Base-by-base conservation (phyloP, 2,797 vertebrate species). In the Australoheros facetus region DNA sequence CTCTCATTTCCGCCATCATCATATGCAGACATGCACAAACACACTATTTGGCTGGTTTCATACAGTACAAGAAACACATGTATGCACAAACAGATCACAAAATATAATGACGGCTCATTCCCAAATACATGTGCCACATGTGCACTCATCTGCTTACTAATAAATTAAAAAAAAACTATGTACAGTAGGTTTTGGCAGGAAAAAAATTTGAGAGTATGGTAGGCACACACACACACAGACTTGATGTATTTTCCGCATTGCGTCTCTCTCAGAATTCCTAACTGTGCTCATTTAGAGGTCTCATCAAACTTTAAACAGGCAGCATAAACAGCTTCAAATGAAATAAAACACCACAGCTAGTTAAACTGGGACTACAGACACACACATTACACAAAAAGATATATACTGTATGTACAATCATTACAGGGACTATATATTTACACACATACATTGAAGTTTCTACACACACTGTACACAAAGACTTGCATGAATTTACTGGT, bases 271-370 rank as follows among this genome's bases (percentile, higher is more conserved):
- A 56, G 76, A 91, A 89, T 77, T 89, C 80, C 85, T 88, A 87
- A 87, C 90, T 85, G 87, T 83, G 85, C 88, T 94, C 89, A 87
- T 91, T 92, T 89, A 90, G 83, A 88, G 85, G 87, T 91, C 92
- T 93, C 93, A 95, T 94, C 90, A 95, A 94, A 94, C 88, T 92
- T 93, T 93, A 94, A 95, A 88, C 86, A 92, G 81, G 82, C 87
- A 83, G 92, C 86, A 87, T 93, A 93, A 92, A 93, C 90, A 93
- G 88, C 92, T 93, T 94, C 91, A 91, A 92, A 94, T 91, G 83
- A 89, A 94, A 92, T 92, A 85, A 85, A 91, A 90, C 86, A 89
- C 84, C 81, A 81, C 71, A 77, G 79, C n/a, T 73, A 23, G 82
- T 79, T 88, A 82, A 77, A 79, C 57, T 77, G 81, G 78, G 57